Base-by-base conservation (phyloP, 2,888 invertebrate species). In the Fragum sueziense region DNA sequence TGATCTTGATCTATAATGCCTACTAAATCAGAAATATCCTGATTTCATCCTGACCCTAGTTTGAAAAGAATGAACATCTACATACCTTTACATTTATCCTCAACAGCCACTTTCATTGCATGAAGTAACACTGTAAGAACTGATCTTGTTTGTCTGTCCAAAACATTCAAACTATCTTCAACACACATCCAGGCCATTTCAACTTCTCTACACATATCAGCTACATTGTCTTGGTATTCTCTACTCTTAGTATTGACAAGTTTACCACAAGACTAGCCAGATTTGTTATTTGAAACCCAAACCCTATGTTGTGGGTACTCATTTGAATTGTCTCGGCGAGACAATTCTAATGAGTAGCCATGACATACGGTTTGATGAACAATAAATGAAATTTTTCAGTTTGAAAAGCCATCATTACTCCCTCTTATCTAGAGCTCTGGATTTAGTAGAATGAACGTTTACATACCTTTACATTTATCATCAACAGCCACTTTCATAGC, bases 401-500 rank as follows among this genome's bases (percentile, higher is more conserved):
- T 20, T 47, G 17, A 20, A n/a, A n/a, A 20, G 20, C n/a, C 47
- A 17, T 47, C n/a, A 2, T 47, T n/a, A n/a, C n/a, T n/a, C 47
- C 47, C 17, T 6, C 20, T 47, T 47, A 20, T 47, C 47, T 20
- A 47, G n/a, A 47, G 47, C 6, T n/a, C n/a, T 47, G 20, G 17
- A 20, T n/a, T n/a, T n/a, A n/a, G 6, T 22, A n/a, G 2, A 57
- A 57, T 22, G 2, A 57, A 29, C 29, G 14, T 6, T 22, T 20
- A 74, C 80, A 72, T 76, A 82, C 82, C 79, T 71, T 31, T 70
- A 51, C 82, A 82, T 67, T 75, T 82, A 20, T 82, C 82, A 31
- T 27, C 37, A 0, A 82, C 76, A 57, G 76, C 76, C 2, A 47
- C 54, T n/a, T 52, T 70, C 27, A 82, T 61, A 14, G 65, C 74